Conservation (phyloP, 2,888 invertebrate genomes). For the Drosophila limbata region DNA sequence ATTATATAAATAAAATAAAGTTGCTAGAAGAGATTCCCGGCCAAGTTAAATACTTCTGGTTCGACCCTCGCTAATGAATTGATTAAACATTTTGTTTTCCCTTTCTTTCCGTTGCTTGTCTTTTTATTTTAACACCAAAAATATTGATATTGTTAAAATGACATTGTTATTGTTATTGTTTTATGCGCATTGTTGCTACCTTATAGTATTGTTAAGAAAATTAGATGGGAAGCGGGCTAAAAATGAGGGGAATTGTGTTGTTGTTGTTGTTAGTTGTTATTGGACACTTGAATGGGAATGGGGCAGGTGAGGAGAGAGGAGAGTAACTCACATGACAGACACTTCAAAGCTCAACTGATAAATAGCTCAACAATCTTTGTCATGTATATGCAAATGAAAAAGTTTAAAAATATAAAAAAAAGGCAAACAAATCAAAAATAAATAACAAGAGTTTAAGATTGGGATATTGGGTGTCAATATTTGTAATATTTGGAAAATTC, state of each 20-base stretch:
- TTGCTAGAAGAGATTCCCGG: not conserved
- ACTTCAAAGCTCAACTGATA: conserved; percentile 42
- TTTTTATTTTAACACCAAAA: conserved; percentile 24
- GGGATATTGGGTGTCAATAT: conserved; percentile 19
- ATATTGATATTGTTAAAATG: conserved; percentile 34
- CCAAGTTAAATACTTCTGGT: not conserved
- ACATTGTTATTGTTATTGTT: conserved; percentile 35
- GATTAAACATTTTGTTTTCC: conserved; percentile 29
- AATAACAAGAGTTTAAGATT: conserved; percentile 3
- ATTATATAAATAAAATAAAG: no score
- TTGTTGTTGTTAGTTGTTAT: no score
- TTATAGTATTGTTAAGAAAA: conserved; percentile 23
- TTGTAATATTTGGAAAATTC: conserved; percentile 18
- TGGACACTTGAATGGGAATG: no score
- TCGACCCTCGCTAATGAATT: conserved; percentile 33
- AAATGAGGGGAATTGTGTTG: conserved; percentile 6
- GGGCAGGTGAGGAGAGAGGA: no score
- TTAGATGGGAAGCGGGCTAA: not conserved
- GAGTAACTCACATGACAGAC: no score
- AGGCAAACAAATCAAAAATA: conserved; percentile 1
- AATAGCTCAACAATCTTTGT: conserved; percentile 26
- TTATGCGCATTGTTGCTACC: conserved; percentile 30
- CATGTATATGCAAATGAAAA: conserved; percentile 45
- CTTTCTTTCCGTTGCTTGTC: conserved; percentile 25
- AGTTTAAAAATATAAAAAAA: not conserved